These are phyloP conservation scores for Cryptoprocta ferox DNA, from an alignment of 2,797 vertebrate genomes.

Conservation along the genomic window DNA sequence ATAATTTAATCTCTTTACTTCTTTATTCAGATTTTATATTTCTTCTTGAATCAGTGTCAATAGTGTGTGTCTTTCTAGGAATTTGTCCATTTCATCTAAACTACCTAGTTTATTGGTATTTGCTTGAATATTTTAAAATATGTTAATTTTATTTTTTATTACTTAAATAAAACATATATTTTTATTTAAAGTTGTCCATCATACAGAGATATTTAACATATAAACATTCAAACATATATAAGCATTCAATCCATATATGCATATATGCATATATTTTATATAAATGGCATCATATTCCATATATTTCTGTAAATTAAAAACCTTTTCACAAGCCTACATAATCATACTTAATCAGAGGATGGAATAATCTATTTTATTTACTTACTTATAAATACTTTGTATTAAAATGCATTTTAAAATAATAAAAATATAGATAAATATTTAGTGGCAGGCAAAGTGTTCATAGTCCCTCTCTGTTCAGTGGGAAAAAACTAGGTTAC, in stretches of 20 bases:
- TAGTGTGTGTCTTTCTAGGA: not conserved
- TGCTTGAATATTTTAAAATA: not conserved
- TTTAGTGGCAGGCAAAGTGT: not conserved
- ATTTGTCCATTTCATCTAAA: not conserved
- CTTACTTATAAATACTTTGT: not conserved
- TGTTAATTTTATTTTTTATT: not conserved
- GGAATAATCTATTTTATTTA: not conserved
- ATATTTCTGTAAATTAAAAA: not conserved
- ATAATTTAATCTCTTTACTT: not conserved
- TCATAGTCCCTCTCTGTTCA: not conserved
- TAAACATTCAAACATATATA: not conserved
- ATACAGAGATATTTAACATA: not conserved
- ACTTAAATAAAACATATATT: not conserved
- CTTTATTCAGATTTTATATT: not conserved
- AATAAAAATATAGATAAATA: not conserved
- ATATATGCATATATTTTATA: not conserved
- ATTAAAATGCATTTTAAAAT: not conserved
- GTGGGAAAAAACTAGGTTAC: not conserved
- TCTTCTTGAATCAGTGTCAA: not conserved
- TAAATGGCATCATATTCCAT: not conserved
- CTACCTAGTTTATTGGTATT: not conserved
- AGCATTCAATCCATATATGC: not conserved
- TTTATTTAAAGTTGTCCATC: not conserved
- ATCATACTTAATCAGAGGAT: not conserved
- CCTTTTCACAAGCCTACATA: not conserved